Conservation (phyloP, 2,888 invertebrate genomes). For the Nesidiocoris tenuis region DNA sequence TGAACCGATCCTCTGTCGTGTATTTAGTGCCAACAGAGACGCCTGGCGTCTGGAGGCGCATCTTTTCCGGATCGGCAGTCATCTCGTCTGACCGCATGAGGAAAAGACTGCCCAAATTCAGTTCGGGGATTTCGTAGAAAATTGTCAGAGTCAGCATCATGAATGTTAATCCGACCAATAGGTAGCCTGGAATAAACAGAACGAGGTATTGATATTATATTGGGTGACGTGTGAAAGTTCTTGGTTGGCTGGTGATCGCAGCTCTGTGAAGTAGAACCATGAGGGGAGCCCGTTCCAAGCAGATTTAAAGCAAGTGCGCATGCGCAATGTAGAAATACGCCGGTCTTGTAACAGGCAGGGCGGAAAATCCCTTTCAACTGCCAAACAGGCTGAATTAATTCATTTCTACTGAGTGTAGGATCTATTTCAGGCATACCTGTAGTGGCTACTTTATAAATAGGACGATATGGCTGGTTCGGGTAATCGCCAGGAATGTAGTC, state of each 20-base stretch:
- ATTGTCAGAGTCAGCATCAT: conserved; percentile 82
- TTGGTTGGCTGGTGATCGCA: no score
- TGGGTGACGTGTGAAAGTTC: not conserved
- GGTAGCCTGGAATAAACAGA: conserved; percentile 67
- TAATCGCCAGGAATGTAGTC: conserved; percentile 86
- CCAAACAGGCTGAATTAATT: no score
- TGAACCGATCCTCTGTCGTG: conserved; percentile 57
- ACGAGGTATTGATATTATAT: no score
- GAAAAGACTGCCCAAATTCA: conserved; percentile 78
- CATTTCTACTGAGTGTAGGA: not conserved
- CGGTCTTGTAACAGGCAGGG: no score
- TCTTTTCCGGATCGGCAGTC: conserved; percentile 64
- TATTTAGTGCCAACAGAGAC: conserved; percentile 55
- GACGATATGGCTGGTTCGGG: conserved; percentile 71
- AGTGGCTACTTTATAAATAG: conserved; percentile 78
- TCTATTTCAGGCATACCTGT: conserved; percentile 58
- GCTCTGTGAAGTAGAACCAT: no score
- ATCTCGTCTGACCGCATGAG: conserved; percentile 62
- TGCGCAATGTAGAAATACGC: no score
- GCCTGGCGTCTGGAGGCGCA: conserved; percentile 61
- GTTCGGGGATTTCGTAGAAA: conserved; percentile 85
- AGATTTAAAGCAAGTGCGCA: no score
- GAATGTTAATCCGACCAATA: conserved; percentile 76
- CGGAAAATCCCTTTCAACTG: no score
- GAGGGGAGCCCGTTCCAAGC: no score